Base-by-base conservation (phyloP, 2,888 invertebrate genomes). In the Xanthorhoe spadicearia region DNA sequence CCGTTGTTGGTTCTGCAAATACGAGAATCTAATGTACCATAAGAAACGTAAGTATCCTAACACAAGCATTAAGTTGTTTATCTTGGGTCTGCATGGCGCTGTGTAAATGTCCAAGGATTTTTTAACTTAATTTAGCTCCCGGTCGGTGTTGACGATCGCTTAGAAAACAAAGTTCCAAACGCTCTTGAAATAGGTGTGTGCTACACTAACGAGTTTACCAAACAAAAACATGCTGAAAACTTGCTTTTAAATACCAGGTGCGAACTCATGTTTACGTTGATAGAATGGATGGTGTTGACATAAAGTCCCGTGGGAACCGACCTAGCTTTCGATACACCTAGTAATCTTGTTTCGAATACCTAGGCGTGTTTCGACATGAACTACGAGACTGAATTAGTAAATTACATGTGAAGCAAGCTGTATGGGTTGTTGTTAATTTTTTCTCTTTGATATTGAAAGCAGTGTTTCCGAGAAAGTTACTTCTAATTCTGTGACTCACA, bases 101-200 rank as follows among this genome's bases (percentile, higher is more conserved):
- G 23, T 23, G 23, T 23, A 4, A 23, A 23, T 23, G 23, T 23
- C 4, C 4, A 23, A 23, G 23, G 23, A 23, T 23, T 3, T 23
- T 35, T 10, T 10, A 38, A 38, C 0, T 10, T 10, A 2, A 43
- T 43, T 43, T 43, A 43, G 38, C 13, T 13, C 13, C 13, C 38
- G 38, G 38, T 4, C 38, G 13, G 9, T 43, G 38, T 13, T 9
- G 38, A 43, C 13, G 13, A 10, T 38, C 38, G 38, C 38, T 38
- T 38, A 38, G 38, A 10, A 38, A 38, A 10, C 38, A 10, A 43
- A 13, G 38, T 43, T 13, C 10, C 38, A 43, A 43, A 32, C 46
- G 28, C 28, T n/a, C 2, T 5, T 58, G 19, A 49, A 54, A 61
- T 58, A 50, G 62, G 43, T 53, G 56, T 61, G 52, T 64, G 53